Percentiles rank a stretch among this genome's conserved stretches.
Conservation (phyloP, 2,888 invertebrate genomes). For the Athetis lepigone region DNA sequence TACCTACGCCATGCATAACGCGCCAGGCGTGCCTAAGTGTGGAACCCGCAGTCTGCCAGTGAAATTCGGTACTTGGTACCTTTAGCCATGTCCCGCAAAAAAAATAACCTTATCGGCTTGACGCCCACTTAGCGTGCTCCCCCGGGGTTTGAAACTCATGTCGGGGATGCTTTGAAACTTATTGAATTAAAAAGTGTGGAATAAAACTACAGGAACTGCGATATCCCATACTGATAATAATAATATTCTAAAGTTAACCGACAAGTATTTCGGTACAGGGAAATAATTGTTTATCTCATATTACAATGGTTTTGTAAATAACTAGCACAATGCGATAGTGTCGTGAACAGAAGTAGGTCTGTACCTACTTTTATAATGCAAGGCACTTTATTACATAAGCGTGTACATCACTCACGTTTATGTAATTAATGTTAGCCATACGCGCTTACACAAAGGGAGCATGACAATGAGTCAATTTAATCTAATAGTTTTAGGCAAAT, state of each 20-base stretch:
- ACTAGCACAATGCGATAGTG: neutral
- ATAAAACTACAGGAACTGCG: neutral
- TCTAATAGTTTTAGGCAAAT: too few species aligned
- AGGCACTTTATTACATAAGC: too few species aligned
- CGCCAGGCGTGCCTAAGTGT: constrained; percentile 22
- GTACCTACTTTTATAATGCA: too few species aligned
- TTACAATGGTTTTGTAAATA: constrained; percentile 2
- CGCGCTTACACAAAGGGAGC: too few species aligned
- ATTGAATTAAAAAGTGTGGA: neutral
- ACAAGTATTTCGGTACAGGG: neutral
- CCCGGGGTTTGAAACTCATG: neutral
- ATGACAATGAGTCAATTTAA: too few species aligned
- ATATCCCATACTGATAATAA: neutral
- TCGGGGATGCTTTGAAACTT: too few species aligned
- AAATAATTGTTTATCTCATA: constrained; percentile 1
- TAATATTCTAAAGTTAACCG: neutral
- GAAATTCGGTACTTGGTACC: neutral
- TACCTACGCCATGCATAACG: neutral
- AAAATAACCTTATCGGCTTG: neutral
- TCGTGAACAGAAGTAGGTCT: neutral
- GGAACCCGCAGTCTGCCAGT: neutral
- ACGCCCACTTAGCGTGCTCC: neutral
- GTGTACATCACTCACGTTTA: neutral
- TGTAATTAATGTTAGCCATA: constrained; percentile 19
- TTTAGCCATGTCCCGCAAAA: neutral